Evolutionary conservation across 2,888 invertebrate genomes (phyloP).

Genomic region (Parnassius smintheus): DNA sequence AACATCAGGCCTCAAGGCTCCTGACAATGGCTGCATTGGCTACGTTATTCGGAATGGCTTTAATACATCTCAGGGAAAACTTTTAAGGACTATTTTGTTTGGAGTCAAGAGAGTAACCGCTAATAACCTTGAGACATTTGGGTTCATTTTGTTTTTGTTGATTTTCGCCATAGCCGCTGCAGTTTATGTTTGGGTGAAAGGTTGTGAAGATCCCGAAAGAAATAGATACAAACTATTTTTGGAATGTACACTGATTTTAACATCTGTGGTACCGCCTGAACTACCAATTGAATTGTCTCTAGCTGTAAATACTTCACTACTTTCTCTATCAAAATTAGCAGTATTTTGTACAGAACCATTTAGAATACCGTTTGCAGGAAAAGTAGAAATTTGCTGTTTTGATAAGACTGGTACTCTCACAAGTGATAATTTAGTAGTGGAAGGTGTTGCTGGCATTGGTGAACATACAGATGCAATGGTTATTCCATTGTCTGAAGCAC

Average conservation of each 20-base stretch:
- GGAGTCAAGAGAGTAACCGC: constrained; percentile 99
- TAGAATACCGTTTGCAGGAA: constrained; percentile 99
- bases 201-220: constrained; percentile 94
- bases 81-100: constrained; percentile 97
- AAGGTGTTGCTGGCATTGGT: constrained; percentile 93
- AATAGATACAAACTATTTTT: constrained; percentile 98
- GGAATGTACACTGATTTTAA: constrained; percentile 98
- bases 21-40: constrained; percentile 98
- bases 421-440: constrained; percentile 98
- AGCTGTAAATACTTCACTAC: constrained; percentile 97
- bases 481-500: constrained; percentile 86
- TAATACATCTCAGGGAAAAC: constrained; percentile 97
- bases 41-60: constrained; percentile 98
- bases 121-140: constrained; percentile 98
- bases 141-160: constrained; percentile 96
- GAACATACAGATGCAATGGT: constrained; percentile 82
- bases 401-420: constrained; percentile 99
- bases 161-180: constrained; percentile 98
- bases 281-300: constrained; percentile 98
- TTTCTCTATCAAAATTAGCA: constrained; percentile 95
- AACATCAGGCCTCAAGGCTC: constrained; percentile 88
- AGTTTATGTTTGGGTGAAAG: constrained; percentile 98
- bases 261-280: constrained; percentile 99
- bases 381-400: constrained; percentile 99
- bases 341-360: constrained; percentile 99